Percentiles rank a stretch among this genome's conserved stretches.
phyloP scores from a whole-genome alignment of 2,113 vertebrate species.

The Leptocoma aspasia region DNA sequence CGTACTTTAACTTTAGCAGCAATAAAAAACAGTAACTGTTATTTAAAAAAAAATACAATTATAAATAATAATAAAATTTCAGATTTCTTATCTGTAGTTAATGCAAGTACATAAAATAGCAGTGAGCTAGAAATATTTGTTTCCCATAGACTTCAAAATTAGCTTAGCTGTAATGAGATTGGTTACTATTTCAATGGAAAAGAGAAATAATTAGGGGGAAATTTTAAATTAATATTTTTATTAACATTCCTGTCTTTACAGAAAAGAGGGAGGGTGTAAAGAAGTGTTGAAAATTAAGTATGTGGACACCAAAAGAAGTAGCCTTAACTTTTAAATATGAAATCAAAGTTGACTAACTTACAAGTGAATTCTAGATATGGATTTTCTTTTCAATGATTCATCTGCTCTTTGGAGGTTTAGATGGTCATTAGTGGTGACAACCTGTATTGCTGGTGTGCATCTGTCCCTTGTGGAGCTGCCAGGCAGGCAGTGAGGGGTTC shows the following conservation, averaged over 20 bases:
- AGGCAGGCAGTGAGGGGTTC: too few species aligned
- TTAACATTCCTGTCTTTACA: not conserved
- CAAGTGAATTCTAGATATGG: not conserved
- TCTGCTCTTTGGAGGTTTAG: not conserved
- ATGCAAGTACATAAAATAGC: not conserved
- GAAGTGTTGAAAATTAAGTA: not conserved
- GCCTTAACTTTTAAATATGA: not conserved
- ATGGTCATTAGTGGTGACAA: not conserved
- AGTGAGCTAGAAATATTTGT: not conserved
- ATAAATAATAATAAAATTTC: not conserved
- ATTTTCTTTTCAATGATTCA: not conserved
- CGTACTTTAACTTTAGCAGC: not conserved
- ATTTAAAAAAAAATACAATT: not conserved
- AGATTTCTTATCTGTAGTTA: not conserved
- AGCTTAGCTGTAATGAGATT: not conserved
- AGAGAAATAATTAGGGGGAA: not conserved
- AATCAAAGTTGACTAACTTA: not conserved
- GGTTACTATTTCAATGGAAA: not conserved
- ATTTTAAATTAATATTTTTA: not conserved
- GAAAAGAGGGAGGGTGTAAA: not conserved
- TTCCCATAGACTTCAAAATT: not conserved
- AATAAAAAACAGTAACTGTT: not conserved
- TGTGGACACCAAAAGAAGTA: not conserved
- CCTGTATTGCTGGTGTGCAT: not conserved
- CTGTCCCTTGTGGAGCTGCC: rapidly evolving